Evolutionary conservation across 2,888 invertebrate genomes (phyloP).

Genomic region (Falcaria lacertinaria): DNA sequence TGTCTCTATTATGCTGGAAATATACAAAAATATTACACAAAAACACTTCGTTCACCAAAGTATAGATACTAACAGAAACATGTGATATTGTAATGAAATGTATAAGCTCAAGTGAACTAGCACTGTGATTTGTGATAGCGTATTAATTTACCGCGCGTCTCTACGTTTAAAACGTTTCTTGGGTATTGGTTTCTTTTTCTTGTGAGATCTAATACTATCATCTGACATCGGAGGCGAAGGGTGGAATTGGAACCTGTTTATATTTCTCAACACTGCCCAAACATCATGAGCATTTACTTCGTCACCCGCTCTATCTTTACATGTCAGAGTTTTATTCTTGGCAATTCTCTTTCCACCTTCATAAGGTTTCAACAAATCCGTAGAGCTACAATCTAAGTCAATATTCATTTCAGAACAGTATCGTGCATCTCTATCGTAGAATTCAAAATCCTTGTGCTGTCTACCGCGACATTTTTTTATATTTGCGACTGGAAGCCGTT

Average conservation of each 20-base stretch:
- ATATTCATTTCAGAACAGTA: constrained; percentile 47
- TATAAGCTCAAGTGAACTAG: too few relatives aligned
- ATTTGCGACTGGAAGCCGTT: constrained; percentile 28
- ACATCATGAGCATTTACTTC: constrained; percentile 47
- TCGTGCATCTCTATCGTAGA: constrained; percentile 47
- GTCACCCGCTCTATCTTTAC: constrained; percentile 11
- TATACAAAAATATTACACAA: background rate
- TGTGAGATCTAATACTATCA: constrained; percentile 35
- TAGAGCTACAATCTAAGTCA: constrained; percentile 51
- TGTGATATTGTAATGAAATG: too few relatives aligned
- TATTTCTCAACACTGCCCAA: constrained; percentile 60
- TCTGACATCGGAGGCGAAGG: constrained; percentile 56
- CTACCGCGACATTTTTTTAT: constrained; percentile 22
- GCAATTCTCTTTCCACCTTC: constrained; percentile 31
- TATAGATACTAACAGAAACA: too few relatives aligned
- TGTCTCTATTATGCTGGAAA: constrained; percentile 54
- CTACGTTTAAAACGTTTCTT: constrained; percentile 32
- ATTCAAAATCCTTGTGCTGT: constrained; percentile 33
- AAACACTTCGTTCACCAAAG: too few relatives aligned
- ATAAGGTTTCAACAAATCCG: constrained; percentile 39
- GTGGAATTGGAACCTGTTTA: constrained; percentile 57
- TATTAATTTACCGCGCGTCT: constrained; percentile 39
- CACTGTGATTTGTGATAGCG: too few relatives aligned
- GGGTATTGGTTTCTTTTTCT: constrained; percentile 29
- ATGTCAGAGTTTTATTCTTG: constrained; percentile 12